phyloP scores from a whole-genome alignment of 1,140 invertebrate genomes.

The Tachypleus tridentatus region DNA sequence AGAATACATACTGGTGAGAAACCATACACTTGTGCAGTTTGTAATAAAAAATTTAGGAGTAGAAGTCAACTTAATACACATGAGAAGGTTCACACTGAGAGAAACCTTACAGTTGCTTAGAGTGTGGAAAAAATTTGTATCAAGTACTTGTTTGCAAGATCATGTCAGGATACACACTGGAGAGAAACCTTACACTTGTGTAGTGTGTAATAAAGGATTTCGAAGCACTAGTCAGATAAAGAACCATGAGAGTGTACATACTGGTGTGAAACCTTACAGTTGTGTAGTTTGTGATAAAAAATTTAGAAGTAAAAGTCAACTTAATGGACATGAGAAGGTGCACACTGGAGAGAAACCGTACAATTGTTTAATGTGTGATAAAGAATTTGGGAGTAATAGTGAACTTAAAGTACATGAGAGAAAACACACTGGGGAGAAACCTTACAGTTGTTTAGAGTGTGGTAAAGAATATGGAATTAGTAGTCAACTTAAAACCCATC shows the following conservation, averaged over 20 bases:
- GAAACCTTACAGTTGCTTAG: conserved; percentile 59
- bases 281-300: conserved; percentile 32
- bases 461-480: conserved; percentile 42
- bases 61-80: conserved; percentile 14
- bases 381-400: conserved; percentile 46
- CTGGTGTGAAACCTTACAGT: conserved; percentile 24
- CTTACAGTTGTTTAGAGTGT: conserved; percentile 37
- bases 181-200: conserved; percentile 24
- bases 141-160: conserved; percentile 25
- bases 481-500: conserved; percentile 44
- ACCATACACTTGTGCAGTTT: conserved; percentile 43
- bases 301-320: conserved; percentile 40
- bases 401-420: conserved; percentile 38
- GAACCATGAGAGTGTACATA: conserved; percentile 30
- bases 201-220: conserved; percentile 37
- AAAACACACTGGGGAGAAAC: conserved; percentile 35
- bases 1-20: conserved; percentile 43
- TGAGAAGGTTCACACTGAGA: conserved; percentile 35
- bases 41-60: conserved; percentile 42
- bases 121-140: conserved; percentile 81
- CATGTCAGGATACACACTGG: conserved; percentile 21
- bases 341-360: conserved; percentile 31
- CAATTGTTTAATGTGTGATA: conserved; percentile 21
- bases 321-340: conserved; percentile 31
- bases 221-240: conserved; percentile 34